Percentiles rank a stretch among this genome's conserved stretches.
Evolutionary conservation across 2,113 vertebrate genomes (phyloP).

Genomic region (Formicarius rufipectus): DNA sequence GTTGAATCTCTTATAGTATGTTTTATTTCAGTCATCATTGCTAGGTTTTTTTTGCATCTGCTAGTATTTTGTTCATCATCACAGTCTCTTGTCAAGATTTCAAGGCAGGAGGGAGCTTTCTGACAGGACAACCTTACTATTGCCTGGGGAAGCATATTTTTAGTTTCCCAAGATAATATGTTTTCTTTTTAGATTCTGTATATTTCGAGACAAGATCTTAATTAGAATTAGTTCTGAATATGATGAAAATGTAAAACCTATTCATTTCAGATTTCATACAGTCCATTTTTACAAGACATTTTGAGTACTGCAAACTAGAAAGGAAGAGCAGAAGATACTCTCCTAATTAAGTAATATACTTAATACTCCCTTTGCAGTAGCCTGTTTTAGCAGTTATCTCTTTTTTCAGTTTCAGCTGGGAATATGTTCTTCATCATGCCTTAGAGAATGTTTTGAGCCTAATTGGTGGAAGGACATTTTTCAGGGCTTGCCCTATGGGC

Average conservation of each 20-base stretch:
- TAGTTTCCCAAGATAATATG: constrained; percentile 23
- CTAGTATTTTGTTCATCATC: neutral
- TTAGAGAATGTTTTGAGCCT: neutral
- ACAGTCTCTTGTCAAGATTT: constrained; percentile 13
- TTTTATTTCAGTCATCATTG: constrained; percentile 17
- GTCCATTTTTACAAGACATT: neutral
- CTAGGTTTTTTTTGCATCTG: neutral
- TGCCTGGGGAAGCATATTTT: constrained; percentile 49
- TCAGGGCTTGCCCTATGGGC: neutral
- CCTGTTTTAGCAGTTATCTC: neutral
- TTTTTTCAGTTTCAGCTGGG: neutral
- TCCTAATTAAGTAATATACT: neutral
- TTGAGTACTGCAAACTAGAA: neutral
- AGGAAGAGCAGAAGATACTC: neutral
- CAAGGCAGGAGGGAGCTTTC: constrained; percentile 29
- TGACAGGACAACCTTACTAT: neutral
- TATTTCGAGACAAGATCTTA: constrained; percentile 18
- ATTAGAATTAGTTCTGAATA: constrained; percentile 5
- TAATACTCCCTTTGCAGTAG: neutral
- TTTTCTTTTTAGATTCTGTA: constrained; percentile 16
- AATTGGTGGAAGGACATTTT: neutral
- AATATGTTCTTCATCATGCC: neutral
- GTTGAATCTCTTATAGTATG: neutral
- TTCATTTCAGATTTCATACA: neutral
- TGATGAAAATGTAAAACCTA: neutral